Conservation (phyloP, 1,140 invertebrate species). For the Varroa destructor region DNA sequence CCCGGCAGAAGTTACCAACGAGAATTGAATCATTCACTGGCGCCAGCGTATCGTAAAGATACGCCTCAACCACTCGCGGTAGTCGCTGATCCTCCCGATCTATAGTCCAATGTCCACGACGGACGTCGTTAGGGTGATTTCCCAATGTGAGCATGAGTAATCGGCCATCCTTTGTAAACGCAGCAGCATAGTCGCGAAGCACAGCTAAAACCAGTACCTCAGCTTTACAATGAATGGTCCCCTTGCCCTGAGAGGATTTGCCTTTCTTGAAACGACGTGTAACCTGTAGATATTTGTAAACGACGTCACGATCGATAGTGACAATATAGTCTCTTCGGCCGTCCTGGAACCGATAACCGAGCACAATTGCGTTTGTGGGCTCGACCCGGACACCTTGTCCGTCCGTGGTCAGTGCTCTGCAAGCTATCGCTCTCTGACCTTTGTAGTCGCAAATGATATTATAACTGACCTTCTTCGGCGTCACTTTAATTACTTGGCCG, state of each 20-base stretch:
- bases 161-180: slow-evolving; percentile 5
- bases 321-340: slow-evolving; percentile 1
- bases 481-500: slow-evolving; percentile 14
- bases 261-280: background rate
- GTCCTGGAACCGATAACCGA: slow-evolving; percentile 21
- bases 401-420: background rate
- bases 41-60: background rate
- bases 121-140: slow-evolving; percentile 2
- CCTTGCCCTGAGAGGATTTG: background rate
- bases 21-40: background rate
- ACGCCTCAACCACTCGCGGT: background rate
- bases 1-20: background rate
- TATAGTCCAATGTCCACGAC: background rate
- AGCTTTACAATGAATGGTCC: background rate
- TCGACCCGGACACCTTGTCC: background rate
- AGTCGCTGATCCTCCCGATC: background rate
- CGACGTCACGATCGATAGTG: slow-evolving; percentile 12
- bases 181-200: slow-evolving; percentile 9
- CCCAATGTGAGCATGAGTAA: slow-evolving; percentile 8
- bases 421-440: slow-evolving; percentile 1
- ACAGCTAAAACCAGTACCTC: background rate
- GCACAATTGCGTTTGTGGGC: slow-evolving; percentile 10
- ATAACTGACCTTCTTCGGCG: background rate
- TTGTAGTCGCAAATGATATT: slow-evolving; percentile 6
- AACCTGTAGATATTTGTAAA: slow-evolving; percentile 12